Percentiles rank a stretch among this genome's conserved stretches.
Conservation (phyloP, 2,113 vertebrate species). For the Pollimyrus isidori region DNA sequence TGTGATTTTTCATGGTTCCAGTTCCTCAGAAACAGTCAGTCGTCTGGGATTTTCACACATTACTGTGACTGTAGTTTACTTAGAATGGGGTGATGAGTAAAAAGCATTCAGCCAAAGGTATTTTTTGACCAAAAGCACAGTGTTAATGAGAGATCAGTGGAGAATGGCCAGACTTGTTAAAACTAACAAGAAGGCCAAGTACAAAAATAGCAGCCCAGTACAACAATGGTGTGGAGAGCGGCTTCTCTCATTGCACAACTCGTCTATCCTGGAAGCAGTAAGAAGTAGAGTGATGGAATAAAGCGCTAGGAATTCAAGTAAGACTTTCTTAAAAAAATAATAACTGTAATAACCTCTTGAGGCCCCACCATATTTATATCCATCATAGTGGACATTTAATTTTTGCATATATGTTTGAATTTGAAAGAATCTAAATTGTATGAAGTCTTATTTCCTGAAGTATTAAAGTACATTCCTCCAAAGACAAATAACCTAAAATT, state of each 20-base stretch:
- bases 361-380: too few relatives aligned
- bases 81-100: neutral
- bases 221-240: neutral
- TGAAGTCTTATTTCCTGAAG: too few relatives aligned
- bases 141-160: neutral
- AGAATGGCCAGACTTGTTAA: neutral
- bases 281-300: neutral
- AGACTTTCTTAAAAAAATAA: neutral
- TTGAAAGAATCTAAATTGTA: too few relatives aligned
- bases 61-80: neutral
- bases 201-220: neutral
- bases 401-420: too few relatives aligned
- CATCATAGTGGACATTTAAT: too few relatives aligned
- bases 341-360: too few relatives aligned
- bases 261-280: neutral
- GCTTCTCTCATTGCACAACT: neutral
- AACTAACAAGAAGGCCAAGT: neutral
- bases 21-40: neutral
- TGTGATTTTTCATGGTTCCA: neutral
- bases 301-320: neutral
- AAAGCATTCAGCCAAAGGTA: neutral
- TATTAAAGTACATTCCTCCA: too few relatives aligned
- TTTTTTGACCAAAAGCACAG: neutral
- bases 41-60: neutral
- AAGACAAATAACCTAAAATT: too few relatives aligned